Conservation (phyloP, 2,113 vertebrate genomes). For the Phodopus roborovskii region DNA sequence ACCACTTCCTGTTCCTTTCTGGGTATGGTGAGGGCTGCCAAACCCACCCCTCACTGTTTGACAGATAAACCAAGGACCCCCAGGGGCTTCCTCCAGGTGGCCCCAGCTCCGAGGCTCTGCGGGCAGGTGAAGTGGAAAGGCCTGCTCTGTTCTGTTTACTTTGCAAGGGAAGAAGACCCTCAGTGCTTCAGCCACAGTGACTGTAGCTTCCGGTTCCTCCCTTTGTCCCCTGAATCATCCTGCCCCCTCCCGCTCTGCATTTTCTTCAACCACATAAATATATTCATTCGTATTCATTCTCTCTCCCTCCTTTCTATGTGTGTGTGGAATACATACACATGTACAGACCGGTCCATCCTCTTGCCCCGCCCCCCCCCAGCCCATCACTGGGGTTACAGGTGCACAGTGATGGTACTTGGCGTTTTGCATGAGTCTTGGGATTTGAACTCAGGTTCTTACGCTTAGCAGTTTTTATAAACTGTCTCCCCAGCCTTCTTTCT, state of each 20-base stretch:
- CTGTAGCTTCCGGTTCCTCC: neutral
- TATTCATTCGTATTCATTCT: neutral
- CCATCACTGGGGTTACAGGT: neutral
- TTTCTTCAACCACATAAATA: neutral
- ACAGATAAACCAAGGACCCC: neutral
- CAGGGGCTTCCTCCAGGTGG: neutral
- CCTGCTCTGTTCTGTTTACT: neutral
- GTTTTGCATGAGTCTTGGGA: neutral
- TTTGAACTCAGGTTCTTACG: neutral
- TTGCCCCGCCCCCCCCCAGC: neutral
- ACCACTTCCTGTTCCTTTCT: slow-evolving; percentile 61
- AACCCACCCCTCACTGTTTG: neutral
- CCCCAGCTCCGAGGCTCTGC: too few species aligned
- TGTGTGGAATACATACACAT: neutral
- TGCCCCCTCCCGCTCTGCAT: neutral
- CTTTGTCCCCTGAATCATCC: neutral
- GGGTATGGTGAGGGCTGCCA: neutral
- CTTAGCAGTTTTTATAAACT: neutral
- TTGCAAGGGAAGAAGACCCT: neutral
- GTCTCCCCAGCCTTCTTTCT: neutral
- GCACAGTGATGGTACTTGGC: neutral
- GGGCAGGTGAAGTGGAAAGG: too few species aligned
- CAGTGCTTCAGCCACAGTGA: neutral
- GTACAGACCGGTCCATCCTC: too few species aligned
- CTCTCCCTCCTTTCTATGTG: neutral